These are phyloP conservation scores for Elmis aenea DNA, from an alignment of 2,888 invertebrate species.

Conservation along the genomic window DNA sequence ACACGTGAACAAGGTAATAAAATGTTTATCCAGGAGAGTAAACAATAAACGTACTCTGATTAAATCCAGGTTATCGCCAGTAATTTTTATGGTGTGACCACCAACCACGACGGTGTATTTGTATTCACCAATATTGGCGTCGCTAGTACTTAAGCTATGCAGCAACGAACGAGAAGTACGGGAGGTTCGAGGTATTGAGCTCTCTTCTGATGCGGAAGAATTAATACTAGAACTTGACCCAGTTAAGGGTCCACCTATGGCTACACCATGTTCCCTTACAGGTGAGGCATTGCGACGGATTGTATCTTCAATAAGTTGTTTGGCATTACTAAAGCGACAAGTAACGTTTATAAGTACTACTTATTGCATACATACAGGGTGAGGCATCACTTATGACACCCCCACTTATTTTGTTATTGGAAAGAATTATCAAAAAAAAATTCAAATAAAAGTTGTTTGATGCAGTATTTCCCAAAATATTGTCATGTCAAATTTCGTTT, in stretches of 20 bases:
- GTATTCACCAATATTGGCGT: constrained; percentile 80
- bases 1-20: constrained; percentile 16
- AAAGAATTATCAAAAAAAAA: too few species aligned
- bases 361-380: not conserved
- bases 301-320: constrained; percentile 90
- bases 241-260: constrained; percentile 54
- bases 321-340: constrained; percentile 76
- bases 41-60: constrained; percentile 63
- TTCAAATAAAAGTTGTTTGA: too few species aligned
- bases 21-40: too few species aligned
- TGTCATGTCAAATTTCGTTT: too few species aligned
- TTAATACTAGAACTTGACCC: constrained; percentile 76
- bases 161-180: constrained; percentile 59
- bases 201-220: constrained; percentile 66
- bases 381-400: too few species aligned
- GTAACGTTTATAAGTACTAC: not conserved
- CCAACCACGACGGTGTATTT: constrained; percentile 80
- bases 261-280: constrained; percentile 62
- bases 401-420: too few species aligned
- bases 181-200: constrained; percentile 48
- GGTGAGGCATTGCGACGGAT: constrained; percentile 93
- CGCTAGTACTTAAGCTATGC: constrained; percentile 78
- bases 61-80: constrained; percentile 77
- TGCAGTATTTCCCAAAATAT: too few species aligned
- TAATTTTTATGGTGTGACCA: constrained; percentile 77